Evolutionary conservation across 2,797 vertebrate species (phyloP).

Genomic region (Cetoscarus ocellatus): DNA sequence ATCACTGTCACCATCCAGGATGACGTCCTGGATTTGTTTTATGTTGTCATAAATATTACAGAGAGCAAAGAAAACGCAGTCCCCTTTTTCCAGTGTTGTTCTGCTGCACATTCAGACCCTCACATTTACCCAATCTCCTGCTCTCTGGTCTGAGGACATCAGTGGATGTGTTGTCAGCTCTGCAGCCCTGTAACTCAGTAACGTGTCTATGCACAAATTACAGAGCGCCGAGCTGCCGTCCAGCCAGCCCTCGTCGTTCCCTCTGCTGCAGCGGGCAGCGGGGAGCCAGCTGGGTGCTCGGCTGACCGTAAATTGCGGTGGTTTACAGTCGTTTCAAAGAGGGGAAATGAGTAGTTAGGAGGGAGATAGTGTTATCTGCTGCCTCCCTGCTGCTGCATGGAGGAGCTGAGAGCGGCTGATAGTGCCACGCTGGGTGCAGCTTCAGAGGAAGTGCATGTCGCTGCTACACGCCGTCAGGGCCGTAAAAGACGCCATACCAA

Average conservation of each 20-base stretch:
- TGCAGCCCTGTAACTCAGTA: constrained; percentile 48
- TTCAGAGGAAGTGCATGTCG: background rate
- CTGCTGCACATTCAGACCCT: constrained; percentile 11
- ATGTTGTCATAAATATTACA: too few relatives aligned
- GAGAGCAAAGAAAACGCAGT: too few relatives aligned
- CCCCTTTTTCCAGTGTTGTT: too few relatives aligned
- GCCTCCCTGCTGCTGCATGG: constrained; percentile 48
- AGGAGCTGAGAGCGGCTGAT: constrained; percentile 47
- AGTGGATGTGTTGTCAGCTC: constrained; percentile 31
- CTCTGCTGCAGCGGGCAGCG: constrained; percentile 49
- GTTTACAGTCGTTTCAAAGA: constrained; percentile 49
- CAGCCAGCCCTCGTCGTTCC: constrained; percentile 27
- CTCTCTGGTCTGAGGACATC: constrained; percentile 24
- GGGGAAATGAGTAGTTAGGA: constrained; percentile 63
- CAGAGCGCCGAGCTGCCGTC: constrained; percentile 29
- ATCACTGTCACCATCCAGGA: too few relatives aligned
- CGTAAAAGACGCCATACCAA: background rate
- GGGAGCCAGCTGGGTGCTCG: constrained; percentile 42
- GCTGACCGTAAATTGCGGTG: constrained; percentile 47
- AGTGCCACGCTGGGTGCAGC: background rate
- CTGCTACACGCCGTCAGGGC: constrained; percentile 9
- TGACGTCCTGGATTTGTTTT: too few relatives aligned
- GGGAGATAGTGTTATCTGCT: constrained; percentile 65
- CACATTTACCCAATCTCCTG: background rate
- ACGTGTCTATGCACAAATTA: constrained; percentile 37